Evolutionary conservation across 1,140 invertebrate genomes (phyloP).

Genomic region (Drosophila santomea): DNA sequence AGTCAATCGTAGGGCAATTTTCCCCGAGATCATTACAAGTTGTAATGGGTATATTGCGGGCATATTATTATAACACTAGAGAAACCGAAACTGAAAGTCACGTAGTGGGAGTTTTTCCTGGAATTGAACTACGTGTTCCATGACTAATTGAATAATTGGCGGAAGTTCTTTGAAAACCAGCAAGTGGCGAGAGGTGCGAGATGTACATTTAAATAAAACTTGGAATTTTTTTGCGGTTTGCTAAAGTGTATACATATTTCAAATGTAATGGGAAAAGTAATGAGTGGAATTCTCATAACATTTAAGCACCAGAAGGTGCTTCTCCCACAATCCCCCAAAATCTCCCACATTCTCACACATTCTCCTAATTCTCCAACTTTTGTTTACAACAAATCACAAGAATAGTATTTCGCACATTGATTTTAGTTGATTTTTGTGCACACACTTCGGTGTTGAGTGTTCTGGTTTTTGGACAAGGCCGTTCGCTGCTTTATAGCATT

Average conservation of each 20-base stretch:
- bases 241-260: background rate
- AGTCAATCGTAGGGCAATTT: conserved; percentile 5
- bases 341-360: background rate
- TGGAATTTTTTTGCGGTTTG: background rate
- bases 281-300: background rate
- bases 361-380: background rate
- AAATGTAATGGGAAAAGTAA: background rate
- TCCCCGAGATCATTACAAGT: conserved; percentile 15
- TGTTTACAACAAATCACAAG: conserved; percentile 32
- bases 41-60: background rate
- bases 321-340: background rate
- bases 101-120: conserved; percentile 25
- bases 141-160: conserved; percentile 41
- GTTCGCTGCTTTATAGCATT: conserved; percentile 6
- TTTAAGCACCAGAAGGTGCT: background rate
- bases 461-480: conserved; percentile 40
- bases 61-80: background rate
- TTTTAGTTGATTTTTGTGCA: conserved; percentile 21
- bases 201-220: background rate
- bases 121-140: conserved; percentile 26
- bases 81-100: conserved; percentile 18
- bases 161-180: conserved; percentile 30
- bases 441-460: conserved; percentile 14
- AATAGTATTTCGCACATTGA: conserved; percentile 44
- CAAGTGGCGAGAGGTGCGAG: conserved; percentile 8